Base-by-base conservation (phyloP, 2,888 invertebrate genomes). In the Drosophila planitibia region DNA sequence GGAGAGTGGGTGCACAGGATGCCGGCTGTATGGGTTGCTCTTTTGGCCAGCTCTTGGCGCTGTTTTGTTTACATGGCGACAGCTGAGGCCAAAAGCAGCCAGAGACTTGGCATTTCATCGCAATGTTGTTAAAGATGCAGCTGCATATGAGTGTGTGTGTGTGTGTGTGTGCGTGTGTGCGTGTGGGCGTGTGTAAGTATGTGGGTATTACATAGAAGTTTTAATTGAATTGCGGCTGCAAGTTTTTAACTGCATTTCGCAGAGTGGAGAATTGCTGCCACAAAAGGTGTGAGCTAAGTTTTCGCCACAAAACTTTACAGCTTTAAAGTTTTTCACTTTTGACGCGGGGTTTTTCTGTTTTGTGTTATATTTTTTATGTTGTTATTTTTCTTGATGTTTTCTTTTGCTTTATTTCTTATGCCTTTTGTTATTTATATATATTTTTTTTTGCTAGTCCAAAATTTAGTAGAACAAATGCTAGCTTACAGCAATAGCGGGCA, bases 161-260 rank as follows among this genome's bases (percentile, higher is more conserved):
- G 53, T 49, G 30, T 65, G 44, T 55, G 54, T 35, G 49, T 22
- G 28, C 32, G 41, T 30, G 53, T 49, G 30, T 65, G 44, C 59
- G 54, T 35, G 49, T 22, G 28, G 37, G 58, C 51, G 28, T 47
- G 47, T 65, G 47, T 53, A 66, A 62, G 53, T 54, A 28, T 55
- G 63, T 52, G 69, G 37, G 67, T 68, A 59, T 77, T 65, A 75
- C 81, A 85, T 83, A 82, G 81, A 87, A 87, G 86, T 87, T 87
- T 87, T 87, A 87, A 87, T 87, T 87, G 89, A 87, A 87, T 87
- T 87, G 87, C 83, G 87, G 87, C 80, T 76, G 89, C 77, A 87
- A 87, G 89, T 87, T 89, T 83, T 85, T 83, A 88, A 84, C 89
- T 88, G 84, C 86, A 84, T 85, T 82, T 82, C 32, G 69, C 53